Base-by-base conservation (phyloP, 2,797 vertebrate genomes). In the Sebastes miniatus region DNA sequence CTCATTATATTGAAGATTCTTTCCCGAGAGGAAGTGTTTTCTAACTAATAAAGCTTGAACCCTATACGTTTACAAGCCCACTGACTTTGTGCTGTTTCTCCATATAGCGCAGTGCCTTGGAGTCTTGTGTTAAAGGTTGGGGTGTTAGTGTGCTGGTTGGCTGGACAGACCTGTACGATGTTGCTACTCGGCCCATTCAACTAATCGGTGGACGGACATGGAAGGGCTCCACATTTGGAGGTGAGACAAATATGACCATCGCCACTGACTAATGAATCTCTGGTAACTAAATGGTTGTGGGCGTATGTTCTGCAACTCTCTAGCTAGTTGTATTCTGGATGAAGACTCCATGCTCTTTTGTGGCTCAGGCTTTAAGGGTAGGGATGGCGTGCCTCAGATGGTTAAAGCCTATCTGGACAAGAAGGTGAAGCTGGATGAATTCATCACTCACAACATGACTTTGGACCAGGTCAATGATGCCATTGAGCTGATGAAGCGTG, bases 151-250 rank as follows among this genome's bases (percentile, higher is more conserved):
- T 99, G 77, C 87, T 99, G 4, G 95, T 98, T 0, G 98, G 98
- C 20, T 97, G 97, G 69, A 98, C 97, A 12, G 96, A 96, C 3
- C 77, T 96, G 27, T 76, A 96, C 4, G 97, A 98, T 24, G 95
- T 99, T 3, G 56, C 96, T 24, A 96, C 96, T 4, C 94, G 95
- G 50, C 97, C 98, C 0, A 93, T 96, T 91, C 95, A 98, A 77
- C 95, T 99, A 0, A 96, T 99, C 3, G 90, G 94, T 7, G 98
- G 98, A 14, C 96, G 97, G 54, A 97, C 97, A 0, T 99, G 97
- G 98, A 99, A 97, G 90, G 98, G 98, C 36, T 96, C 97, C 0
- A 79, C 97, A 0, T 98, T 99, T 87, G 98, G 98, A 96, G 98
- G 98, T 98, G 94, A 93, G 72, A 25, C 31, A 39, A 25, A 54